Evolutionary conservation across 2,797 vertebrate genomes (phyloP).

Genomic region (Trematomus bernacchii): DNA sequence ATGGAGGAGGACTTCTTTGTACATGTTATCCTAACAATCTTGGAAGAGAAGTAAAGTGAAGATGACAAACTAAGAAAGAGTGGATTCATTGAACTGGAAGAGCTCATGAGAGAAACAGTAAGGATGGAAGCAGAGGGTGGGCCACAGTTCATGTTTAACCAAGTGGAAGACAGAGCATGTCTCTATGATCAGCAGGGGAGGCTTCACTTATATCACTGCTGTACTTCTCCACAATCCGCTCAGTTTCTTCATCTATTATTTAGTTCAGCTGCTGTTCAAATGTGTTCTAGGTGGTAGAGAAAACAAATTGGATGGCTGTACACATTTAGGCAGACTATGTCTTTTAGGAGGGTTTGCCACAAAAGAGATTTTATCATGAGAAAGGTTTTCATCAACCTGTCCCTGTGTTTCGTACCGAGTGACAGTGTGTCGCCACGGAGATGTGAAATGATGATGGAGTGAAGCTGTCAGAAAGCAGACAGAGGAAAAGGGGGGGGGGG

Average conservation of each 20-base stretch:
- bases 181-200: constrained; percentile 6
- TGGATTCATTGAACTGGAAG: background rate
- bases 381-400: constrained; percentile 22
- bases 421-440: background rate
- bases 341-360: background rate
- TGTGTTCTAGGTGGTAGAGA: background rate
- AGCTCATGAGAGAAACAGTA: background rate
- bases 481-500: background rate
- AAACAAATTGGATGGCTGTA: background rate
- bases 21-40: background rate
- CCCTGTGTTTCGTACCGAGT: background rate
- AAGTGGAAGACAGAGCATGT: constrained; percentile 18
- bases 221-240: background rate
- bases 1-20: background rate
- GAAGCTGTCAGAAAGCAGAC: constrained; percentile 25
- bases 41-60: background rate
- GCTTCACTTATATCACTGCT: constrained; percentile 29
- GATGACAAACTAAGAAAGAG: background rate
- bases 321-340: background rate
- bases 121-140: background rate
- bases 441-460: constrained; percentile 8
- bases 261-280: background rate
- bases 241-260: background rate
- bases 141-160: constrained; percentile 23
- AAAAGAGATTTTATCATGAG: constrained; percentile 18